These are phyloP conservation scores for Drymodes brunneopygia DNA, from an alignment of 2,113 vertebrate species.

Conservation along the genomic window DNA sequence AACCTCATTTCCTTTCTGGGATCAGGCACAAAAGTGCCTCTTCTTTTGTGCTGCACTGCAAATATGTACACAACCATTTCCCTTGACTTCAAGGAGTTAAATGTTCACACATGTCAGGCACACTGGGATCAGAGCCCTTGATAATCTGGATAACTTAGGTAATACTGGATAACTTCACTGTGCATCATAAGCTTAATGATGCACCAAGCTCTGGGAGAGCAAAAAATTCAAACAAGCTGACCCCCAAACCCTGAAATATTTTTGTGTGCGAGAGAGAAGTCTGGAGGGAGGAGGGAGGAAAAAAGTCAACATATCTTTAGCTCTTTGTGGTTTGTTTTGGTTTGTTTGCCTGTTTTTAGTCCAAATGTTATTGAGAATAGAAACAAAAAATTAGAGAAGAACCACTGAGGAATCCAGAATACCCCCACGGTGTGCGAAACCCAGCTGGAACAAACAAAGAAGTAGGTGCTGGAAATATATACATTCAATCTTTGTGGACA, in stretches of 20 bases:
- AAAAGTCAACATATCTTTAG: background rate
- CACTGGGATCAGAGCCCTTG: background rate
- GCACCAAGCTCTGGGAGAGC: background rate
- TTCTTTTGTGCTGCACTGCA: background rate
- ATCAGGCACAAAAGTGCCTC: background rate
- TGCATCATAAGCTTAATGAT: constrained; percentile 2
- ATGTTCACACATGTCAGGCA: background rate
- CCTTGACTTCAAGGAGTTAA: background rate
- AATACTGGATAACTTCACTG: background rate
- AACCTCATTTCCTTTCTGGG: background rate
- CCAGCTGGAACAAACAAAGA: background rate
- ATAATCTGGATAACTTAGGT: background rate
- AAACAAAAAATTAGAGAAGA: background rate
- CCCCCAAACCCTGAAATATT: background rate
- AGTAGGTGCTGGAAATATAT: background rate
- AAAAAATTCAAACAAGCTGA: background rate
- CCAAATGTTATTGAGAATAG: background rate
- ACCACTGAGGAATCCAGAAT: background rate
- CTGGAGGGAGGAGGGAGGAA: background rate
- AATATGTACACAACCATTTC: background rate
- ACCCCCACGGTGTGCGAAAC: background rate
- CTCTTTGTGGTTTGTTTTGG: background rate
- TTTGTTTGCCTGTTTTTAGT: background rate
- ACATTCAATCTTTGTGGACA: background rate
- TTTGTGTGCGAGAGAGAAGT: background rate